phyloP scores from a whole-genome alignment of 1,140 invertebrate species.

The Heliconius eleuchia region DNA sequence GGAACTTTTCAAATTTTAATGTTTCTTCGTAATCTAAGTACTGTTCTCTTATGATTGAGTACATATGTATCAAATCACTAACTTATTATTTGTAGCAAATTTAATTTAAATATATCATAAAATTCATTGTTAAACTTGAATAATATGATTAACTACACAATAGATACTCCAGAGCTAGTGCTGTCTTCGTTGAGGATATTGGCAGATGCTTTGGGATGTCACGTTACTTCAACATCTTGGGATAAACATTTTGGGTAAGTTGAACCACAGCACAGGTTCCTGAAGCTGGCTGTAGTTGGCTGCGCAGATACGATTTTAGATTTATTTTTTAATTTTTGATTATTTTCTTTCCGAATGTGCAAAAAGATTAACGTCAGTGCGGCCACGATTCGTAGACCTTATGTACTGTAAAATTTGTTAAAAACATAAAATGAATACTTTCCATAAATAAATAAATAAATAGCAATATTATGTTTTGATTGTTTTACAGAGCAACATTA shows the following conservation, averaged over 20 bases:
- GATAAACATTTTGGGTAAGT: conserved; percentile 86
- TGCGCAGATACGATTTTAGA: neutral
- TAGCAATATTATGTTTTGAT: neutral
- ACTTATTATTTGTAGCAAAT: neutral
- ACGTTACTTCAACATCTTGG: conserved; percentile 88
- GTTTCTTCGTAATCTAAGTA: too few relatives aligned
- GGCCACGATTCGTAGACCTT: too few relatives aligned
- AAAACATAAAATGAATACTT: too few relatives aligned
- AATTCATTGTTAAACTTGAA: neutral
- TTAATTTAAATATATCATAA: neutral
- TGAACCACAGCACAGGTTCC: neutral
- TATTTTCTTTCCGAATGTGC: too few relatives aligned
- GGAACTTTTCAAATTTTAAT: too few relatives aligned
- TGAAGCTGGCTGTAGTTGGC: too few relatives aligned
- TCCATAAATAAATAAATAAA: too few relatives aligned
- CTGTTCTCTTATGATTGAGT: too few relatives aligned
- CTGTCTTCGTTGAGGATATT: conserved; percentile 86
- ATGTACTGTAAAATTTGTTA: too few relatives aligned
- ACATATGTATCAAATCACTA: too few relatives aligned
- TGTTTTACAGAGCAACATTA: conserved; percentile 56
- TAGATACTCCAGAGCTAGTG: conserved; percentile 85
- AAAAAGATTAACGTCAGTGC: too few relatives aligned
- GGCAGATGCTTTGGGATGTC: conserved; percentile 87
- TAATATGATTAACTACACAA: neutral
- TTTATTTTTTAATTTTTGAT: neutral